Evolutionary conservation across 2,888 invertebrate genomes (phyloP), one percentile per base, ranked within the genome.

Genomic region (Scaptomyza flava): DNA sequence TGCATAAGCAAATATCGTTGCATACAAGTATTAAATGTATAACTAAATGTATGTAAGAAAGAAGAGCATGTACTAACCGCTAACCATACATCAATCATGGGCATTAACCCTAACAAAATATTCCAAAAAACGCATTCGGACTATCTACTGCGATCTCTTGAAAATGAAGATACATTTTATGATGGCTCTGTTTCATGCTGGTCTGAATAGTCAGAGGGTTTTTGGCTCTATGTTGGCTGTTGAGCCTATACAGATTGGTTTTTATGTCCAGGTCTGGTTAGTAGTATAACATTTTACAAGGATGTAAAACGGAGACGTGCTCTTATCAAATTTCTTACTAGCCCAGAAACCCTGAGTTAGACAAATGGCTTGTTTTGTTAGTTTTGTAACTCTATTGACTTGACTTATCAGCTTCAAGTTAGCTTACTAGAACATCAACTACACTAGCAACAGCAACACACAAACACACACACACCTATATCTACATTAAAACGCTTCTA

Each of bases 401-500:
- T 53, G 62, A 53, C 43, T 62, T 20, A 20, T 30, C 11, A 52
- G 36, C 54, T 50, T 64, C 34, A 63, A 51, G 43, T 60, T 42
- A 30, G 60, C 53, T 65, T 61, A 50, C 65, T 54, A 61, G 53
- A 45, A 41, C 17, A 27, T 48, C 36, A 63, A 53, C 61, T 43
- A 17, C 17, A 17, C 17, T 17, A 17, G 17, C 17, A 23, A 23
- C 3, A 23, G 4, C 1, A 1, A 23, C 23, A 61, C 36, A 48
- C 33, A 27, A 11, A 53, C 38, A 64, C 46, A 43, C 3, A 68
- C 11, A 33, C 17, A 17, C 17, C 17, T 9, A 65, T 12, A 62
- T 36, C 51, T 42, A 56, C 57, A 68, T 45, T 79, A 81, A 81
- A 71, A 84, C 64, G 87, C 81, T 81, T 83, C 81, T 75, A 80